phyloP scores from a whole-genome alignment of 2,888 invertebrate genomes.

The Chrysolina americana region DNA sequence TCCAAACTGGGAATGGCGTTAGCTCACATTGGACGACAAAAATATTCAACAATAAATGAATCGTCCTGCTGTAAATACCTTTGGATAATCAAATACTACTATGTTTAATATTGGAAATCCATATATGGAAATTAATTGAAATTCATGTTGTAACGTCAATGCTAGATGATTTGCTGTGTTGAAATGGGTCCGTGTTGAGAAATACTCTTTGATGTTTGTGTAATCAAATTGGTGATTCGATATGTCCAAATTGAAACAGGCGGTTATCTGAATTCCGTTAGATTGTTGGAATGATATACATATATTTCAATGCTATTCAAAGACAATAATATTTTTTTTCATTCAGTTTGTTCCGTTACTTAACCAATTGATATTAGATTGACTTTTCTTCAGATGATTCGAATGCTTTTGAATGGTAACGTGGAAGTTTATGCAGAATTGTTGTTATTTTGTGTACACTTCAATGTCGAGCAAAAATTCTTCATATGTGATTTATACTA shows the following conservation, averaged over 20 bases:
- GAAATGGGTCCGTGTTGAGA: constrained; percentile 5
- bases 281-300: neutral
- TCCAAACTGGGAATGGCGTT: constrained; percentile 17
- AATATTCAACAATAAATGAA: constrained; percentile 19
- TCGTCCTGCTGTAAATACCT: constrained; percentile 28
- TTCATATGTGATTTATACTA: too few species aligned
- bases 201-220: neutral
- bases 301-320: too few species aligned
- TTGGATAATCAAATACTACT: constrained; percentile 15
- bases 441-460: too few species aligned
- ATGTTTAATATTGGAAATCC: constrained; percentile 14
- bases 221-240: constrained; percentile 10
- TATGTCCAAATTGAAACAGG: neutral
- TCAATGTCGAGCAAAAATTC: too few species aligned
- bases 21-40: neutral
- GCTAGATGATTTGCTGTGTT: constrained; percentile 1
- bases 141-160: constrained; percentile 7
- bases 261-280: neutral
- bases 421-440: too few species aligned
- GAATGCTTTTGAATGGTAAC: too few species aligned
- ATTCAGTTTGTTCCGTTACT: too few species aligned
- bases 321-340: too few species aligned
- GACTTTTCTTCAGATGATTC: too few species aligned
- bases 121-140: constrained; percentile 26
- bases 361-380: too few species aligned